Conservation (phyloP, 2,797 vertebrate genomes). For the Tokudaia tokunoshimensis region DNA sequence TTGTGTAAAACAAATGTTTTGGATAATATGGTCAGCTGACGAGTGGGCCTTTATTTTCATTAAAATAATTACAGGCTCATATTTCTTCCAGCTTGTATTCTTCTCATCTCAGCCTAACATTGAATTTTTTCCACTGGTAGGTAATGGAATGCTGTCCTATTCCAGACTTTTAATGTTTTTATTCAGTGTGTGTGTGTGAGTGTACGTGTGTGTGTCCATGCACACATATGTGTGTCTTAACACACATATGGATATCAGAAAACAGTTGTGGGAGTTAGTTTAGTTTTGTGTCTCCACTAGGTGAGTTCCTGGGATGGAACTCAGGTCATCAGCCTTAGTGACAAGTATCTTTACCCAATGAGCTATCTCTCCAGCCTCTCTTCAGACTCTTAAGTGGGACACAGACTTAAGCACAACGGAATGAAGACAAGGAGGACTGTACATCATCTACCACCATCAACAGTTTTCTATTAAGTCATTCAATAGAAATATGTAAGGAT, state of each 20-base stretch:
- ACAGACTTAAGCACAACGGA: background rate
- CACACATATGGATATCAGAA: background rate
- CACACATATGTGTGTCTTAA: background rate
- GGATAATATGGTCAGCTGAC: background rate
- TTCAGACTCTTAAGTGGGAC: background rate
- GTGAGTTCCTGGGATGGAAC: background rate
- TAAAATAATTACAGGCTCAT: background rate
- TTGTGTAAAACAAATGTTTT: background rate
- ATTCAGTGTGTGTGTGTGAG: background rate
- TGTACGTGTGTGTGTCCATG: background rate
- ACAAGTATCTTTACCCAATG: background rate
- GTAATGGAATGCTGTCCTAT: background rate
- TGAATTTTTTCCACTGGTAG: background rate
- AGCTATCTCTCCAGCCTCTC: background rate
- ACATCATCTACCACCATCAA: background rate
- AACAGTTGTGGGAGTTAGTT: background rate
- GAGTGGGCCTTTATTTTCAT: background rate
- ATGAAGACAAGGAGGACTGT: background rate
- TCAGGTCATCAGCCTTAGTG: background rate
- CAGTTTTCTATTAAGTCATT: constrained; percentile 31
- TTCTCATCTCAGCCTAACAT: background rate
- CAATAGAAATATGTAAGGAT: background rate
- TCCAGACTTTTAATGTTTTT: background rate
- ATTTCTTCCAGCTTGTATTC: background rate
- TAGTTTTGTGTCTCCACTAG: background rate